A percentile compares a stretch with the other conserved stretches of the same genome.
Conservation (phyloP, 2,888 invertebrate genomes). For the Eutolmus rufibarbis region DNA sequence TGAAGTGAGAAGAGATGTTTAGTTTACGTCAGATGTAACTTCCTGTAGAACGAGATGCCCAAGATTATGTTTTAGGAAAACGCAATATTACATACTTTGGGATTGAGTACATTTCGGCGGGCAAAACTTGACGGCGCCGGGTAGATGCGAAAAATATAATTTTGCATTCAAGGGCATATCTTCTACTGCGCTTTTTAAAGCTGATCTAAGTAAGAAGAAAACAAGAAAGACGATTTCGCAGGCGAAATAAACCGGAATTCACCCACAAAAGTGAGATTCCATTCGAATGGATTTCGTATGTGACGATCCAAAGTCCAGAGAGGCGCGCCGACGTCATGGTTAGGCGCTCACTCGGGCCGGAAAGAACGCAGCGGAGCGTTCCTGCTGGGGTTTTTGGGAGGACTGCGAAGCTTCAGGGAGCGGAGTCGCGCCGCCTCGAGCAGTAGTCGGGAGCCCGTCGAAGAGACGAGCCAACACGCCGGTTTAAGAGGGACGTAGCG, state of each 20-base stretch:
- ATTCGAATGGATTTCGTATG: neutral
- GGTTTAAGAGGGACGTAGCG: neutral
- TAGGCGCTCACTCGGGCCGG: neutral
- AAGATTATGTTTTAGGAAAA: neutral
- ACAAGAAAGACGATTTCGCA: neutral
- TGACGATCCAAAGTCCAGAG: neutral
- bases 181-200: neutral
- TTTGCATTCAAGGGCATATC: neutral
- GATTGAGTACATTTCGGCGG: neutral
- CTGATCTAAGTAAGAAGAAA: neutral
- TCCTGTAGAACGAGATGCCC: neutral
- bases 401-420: neutral
- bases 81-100: neutral
- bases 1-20: neutral
- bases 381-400: neutral
- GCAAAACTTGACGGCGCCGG: neutral
- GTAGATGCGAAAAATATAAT: neutral
- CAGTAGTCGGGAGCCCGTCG: neutral
- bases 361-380: neutral
- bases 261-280: neutral
- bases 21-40: neutral
- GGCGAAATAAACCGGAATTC: neutral
- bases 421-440: neutral
- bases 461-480: neutral
- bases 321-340: neutral